Evolutionary conservation across 2,113 vertebrate genomes (phyloP).

Genomic region (Antennarius striatus): DNA sequence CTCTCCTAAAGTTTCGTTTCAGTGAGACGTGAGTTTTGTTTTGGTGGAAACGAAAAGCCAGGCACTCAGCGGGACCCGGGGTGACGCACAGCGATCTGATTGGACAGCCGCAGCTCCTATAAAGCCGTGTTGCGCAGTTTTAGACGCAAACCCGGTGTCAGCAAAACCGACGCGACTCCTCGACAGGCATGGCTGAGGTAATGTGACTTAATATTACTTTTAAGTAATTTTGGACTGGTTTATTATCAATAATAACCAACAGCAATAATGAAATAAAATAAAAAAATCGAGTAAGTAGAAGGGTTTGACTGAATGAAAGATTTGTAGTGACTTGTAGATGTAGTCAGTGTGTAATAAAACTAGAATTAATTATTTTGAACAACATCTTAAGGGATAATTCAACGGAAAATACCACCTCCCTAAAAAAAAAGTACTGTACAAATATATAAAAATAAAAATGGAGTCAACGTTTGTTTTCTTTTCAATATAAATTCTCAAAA

Average conservation of each 20-base stretch:
- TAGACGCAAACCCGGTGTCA: neutral
- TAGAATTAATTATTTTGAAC: too few relatives aligned
- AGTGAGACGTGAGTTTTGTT: rapidly evolving
- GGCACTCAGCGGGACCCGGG: rapidly evolving
- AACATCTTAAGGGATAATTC: too few relatives aligned
- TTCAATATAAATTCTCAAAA: too few relatives aligned
- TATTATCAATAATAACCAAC: neutral
- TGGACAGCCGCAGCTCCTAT: constrained; percentile 18
- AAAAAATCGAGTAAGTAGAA: too few relatives aligned
- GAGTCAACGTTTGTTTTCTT: too few relatives aligned
- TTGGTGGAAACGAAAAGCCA: neutral
- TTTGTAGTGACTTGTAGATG: too few relatives aligned
- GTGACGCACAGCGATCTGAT: rapidly evolving
- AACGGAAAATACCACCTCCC: too few relatives aligned
- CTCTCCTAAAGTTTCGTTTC: constrained; percentile 28
- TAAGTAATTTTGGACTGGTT: neutral
- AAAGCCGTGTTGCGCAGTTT: neutral
- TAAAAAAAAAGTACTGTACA: too few relatives aligned
- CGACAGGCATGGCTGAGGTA: constrained; percentile 22
- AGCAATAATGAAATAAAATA: too few relatives aligned
- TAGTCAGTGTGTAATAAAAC: too few relatives aligned
- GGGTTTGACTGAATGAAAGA: too few relatives aligned
- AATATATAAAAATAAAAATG: too few relatives aligned
- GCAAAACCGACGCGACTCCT: neutral
- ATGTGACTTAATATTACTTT: neutral